These are phyloP conservation scores for Coelogynopora nodosa DNA, from an alignment of 2,888 invertebrate species.

Conservation along the genomic window DNA sequence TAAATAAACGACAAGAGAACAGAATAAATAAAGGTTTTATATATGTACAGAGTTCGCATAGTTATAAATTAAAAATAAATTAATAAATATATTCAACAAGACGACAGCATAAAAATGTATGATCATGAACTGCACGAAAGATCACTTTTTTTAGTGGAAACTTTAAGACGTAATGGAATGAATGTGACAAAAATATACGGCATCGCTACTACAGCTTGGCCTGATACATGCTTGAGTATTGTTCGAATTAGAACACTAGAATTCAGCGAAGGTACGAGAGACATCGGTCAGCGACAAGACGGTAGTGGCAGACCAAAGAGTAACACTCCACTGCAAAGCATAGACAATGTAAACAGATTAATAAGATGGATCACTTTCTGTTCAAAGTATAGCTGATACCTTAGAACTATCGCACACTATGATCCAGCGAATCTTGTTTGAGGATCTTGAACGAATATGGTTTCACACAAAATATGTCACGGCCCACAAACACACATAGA, in stretches of 20 bases:
- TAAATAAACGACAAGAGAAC: too few species aligned
- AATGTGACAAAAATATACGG: neutral
- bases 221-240: too few species aligned
- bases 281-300: neutral
- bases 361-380: neutral
- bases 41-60: too few species aligned
- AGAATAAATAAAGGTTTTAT: too few species aligned
- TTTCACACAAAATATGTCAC: conserved; percentile 3
- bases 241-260: too few species aligned
- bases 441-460: conserved; percentile 20
- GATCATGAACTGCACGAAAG: neutral
- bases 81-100: too few species aligned
- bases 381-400: neutral
- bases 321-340: neutral
- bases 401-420: conserved; percentile 17
- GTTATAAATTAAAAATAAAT: too few species aligned
- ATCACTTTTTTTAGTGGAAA: neutral
- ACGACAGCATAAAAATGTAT: too few species aligned
- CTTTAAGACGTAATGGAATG: neutral
- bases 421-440: neutral
- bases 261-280: too few species aligned
- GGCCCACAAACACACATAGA: too few species aligned
- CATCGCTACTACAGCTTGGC: neutral
- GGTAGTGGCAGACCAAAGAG: neutral
- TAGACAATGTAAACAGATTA: neutral